Conservation (phyloP, 2,888 invertebrate species). For the Torymus tubicola region DNA sequence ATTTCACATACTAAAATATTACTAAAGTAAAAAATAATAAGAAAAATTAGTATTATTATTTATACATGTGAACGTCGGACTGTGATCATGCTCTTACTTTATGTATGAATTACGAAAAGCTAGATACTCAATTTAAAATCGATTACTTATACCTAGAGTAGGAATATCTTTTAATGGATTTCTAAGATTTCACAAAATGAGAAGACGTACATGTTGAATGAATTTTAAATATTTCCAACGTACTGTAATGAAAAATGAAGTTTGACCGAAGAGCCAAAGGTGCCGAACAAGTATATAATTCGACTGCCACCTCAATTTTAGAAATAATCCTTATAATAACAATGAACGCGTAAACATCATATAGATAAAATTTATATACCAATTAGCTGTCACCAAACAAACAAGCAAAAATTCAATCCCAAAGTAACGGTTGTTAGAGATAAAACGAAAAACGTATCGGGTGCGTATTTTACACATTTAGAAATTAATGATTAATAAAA, state of each 20-base stretch:
- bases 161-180: conserved; percentile 31
- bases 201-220: conserved; percentile 10
- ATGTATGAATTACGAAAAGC: conserved; percentile 21
- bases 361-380: conserved; percentile 47
- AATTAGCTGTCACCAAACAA: conserved; percentile 26
- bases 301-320: conserved; percentile 70
- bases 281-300: conserved; percentile 62
- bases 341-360: conserved; percentile 27
- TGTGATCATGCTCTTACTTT: conserved; percentile 3
- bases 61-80: too few relatives aligned
- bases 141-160: background rate
- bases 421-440: conserved; percentile 6
- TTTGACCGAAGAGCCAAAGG: conserved; percentile 50
- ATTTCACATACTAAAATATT: too few relatives aligned
- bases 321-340: conserved; percentile 58
- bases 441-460: conserved; percentile 30
- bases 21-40: too few relatives aligned
- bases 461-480: conserved; percentile 48
- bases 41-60: too few relatives aligned
- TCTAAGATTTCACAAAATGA: conserved; percentile 13
- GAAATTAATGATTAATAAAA: conserved; percentile 26
- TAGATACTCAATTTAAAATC: conserved; percentile 12
- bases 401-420: conserved; percentile 14
- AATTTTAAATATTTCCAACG: conserved; percentile 33
- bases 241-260: conserved; percentile 15